Base-by-base conservation (phyloP, 2,113 vertebrate species). In the Eleginops maclovinus region DNA sequence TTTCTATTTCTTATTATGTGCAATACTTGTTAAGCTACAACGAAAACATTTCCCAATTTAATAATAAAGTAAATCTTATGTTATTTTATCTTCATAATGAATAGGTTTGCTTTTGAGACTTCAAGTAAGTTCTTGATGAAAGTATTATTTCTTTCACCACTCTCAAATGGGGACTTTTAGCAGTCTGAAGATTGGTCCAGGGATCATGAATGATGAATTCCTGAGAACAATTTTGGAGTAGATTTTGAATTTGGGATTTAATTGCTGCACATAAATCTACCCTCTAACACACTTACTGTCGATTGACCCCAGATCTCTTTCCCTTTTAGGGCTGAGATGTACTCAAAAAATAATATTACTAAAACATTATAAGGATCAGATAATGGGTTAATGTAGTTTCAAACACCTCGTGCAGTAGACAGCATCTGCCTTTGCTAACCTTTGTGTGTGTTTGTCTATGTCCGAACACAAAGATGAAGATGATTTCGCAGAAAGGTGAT, bases 401-500 rank as follows among this genome's bases (percentile, higher is more conserved):
- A 63, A 62, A 56, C 49, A 72, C n/a, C 2, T 66, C 31, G 44
- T 24, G 44, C 56, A 36, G 43, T 46, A 26, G 36, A 83, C 19
- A 49, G 31, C 40, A 59, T 1, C 44, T 43, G 76, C 47, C 11
- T 64, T 24, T 54, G 19, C 28, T 82, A 58, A 69, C 70, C 49
- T 69, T 17, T 56, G 72, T 64, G 15, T 71, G 21, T 54, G 16
- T 53, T n/a, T 56, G 17, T 75, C 1, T 55, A 0, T 56, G 36
- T 58, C 19, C 2, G 1, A 70, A 64, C 81, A 55, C 24, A 64
- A 36, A 43, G 74, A 36, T 59, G 63, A 60, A 74, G 85, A 82
- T 90, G 89, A 92, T 86, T 72, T 65, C 59, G 86, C 91, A 89
- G 90, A 92, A 93, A 93, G 77, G 74, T 84, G 90, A 93, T 89